phyloP scores from a whole-genome alignment of 2,797 vertebrate species.

The Chloroceryle amazona region DNA sequence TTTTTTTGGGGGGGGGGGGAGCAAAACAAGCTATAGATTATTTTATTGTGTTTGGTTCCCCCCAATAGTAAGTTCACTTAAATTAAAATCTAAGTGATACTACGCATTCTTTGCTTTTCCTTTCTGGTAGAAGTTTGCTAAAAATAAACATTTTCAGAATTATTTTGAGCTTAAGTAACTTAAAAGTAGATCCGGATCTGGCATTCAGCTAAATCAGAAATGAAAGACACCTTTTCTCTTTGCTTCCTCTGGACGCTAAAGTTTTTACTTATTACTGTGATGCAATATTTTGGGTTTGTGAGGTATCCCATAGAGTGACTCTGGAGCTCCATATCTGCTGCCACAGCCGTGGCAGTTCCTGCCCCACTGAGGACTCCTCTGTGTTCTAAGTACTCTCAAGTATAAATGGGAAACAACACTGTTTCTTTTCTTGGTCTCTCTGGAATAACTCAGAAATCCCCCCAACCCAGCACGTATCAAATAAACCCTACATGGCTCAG shows the following conservation, averaged over 20 bases:
- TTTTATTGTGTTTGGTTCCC: not conserved
- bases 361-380: not conserved
- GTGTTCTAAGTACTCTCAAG: not conserved
- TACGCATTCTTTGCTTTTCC: not conserved
- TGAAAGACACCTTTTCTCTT: not conserved
- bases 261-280: not conserved
- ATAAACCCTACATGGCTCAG: not conserved
- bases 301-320: not conserved
- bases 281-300: not conserved
- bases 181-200: not conserved
- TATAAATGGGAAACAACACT: not conserved
- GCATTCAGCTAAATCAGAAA: not conserved
- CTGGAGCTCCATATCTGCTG: not conserved
- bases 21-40: not conserved
- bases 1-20: not conserved
- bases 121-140: not conserved
- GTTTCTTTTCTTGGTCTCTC: not conserved
- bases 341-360: not conserved
- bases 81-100: not conserved
- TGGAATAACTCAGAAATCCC: constrained; percentile 20
- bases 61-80: not conserved
- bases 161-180: not conserved
- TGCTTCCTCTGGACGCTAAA: not conserved
- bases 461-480: not conserved
- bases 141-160: not conserved